Base-by-base conservation (phyloP, 2,888 invertebrate genomes). In the Macropis europaea region DNA sequence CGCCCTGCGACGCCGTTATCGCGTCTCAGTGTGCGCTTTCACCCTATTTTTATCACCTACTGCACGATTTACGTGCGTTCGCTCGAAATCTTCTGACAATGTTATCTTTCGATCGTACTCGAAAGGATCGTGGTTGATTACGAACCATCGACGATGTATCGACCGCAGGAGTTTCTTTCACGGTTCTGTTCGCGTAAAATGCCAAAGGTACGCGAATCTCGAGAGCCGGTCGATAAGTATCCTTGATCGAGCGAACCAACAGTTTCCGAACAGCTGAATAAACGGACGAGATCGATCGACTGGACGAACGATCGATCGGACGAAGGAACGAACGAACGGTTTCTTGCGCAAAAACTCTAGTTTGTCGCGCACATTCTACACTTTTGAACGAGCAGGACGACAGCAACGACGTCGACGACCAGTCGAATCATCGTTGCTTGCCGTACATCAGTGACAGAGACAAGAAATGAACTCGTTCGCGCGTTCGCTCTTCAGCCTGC, bases 391-490 rank as follows among this genome's bases (percentile, higher is more conserved):
- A 22, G 7, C 19, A 13, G 15, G 40, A n/a, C 15, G 19, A 11
- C 24, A 13, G 7, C 11, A 22, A 24, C 11, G 43, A 26, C 61
- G 11, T 24, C 40, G 26, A 30, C 42, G 11, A 19, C 0, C 17
- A 11, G 45, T 17, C 54, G 43, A 60, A 53, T 45, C 22, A 63
- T 32, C 54, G 62, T 62, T 50, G 59, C 53, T 59, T 45, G 53
- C 15, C 28, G 47, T 56, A 30, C 47, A 63, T 42, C 36, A 45
- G 36, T 28, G 38, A 28, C 52, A 26, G 34, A 50, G 26, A 61
- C 47, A 36, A 73, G 74, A 72, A 56, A 82, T 80, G 80, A 34
- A 47, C 64, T 62, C 71, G 64, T 38, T 76, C 32, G 70, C 45
- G 42, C 62, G 57, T 40, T 62, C 54, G 28, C 22, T 72, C 40